phyloP scores from a whole-genome alignment of 2,113 vertebrate genomes.

The Hippocampus abdominalis region DNA sequence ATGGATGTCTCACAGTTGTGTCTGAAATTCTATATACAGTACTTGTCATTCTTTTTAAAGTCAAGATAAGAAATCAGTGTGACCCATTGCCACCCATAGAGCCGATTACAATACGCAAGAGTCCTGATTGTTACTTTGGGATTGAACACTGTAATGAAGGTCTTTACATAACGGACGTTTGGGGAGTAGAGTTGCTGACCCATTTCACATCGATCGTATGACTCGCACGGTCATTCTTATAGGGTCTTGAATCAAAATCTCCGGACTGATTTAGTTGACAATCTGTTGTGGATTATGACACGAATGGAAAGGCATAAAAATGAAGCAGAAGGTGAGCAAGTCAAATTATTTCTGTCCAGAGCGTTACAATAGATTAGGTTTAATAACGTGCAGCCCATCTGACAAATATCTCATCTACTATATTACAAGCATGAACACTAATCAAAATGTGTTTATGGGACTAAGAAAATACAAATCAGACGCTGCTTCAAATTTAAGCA shows the following conservation, averaged over 20 bases:
- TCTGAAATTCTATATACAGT: neutral
- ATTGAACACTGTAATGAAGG: neutral
- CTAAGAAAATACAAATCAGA: neutral
- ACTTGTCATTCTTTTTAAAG: neutral
- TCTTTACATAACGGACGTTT: neutral
- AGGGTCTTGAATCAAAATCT: constrained; percentile 4
- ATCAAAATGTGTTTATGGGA: neutral
- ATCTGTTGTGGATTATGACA: too few species aligned
- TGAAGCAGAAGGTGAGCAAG: neutral
- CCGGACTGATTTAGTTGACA: constrained; percentile 6
- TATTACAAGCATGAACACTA: neutral
- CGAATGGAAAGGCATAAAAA: neutral
- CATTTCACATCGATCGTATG: constrained; percentile 6
- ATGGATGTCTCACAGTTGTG: neutral
- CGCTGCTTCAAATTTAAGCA: neutral
- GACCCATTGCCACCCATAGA: neutral
- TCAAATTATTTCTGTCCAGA: neutral
- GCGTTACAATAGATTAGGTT: neutral
- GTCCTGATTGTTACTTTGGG: neutral
- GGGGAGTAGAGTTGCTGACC: constrained; percentile 2
- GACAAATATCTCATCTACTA: constrained; percentile 6
- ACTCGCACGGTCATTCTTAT: constrained; percentile 20
- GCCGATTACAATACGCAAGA: neutral
- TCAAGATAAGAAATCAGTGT: neutral
- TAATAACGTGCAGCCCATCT: neutral